These are phyloP conservation scores for Stegophylla sp. DNA, from an alignment of 2,888 invertebrate species.

Conservation along the genomic window DNA sequence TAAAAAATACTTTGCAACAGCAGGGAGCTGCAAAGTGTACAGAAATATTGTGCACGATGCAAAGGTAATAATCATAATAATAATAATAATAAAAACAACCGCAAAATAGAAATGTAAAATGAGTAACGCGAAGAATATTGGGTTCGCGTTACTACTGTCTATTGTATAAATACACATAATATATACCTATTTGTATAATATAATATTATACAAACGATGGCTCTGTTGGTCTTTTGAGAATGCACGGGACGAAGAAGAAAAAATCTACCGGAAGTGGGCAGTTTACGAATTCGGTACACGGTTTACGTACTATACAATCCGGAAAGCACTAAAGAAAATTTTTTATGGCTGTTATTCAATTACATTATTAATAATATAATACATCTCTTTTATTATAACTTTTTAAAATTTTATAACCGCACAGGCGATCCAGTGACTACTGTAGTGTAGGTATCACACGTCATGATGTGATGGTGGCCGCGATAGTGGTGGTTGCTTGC, in stretches of 20 bases:
- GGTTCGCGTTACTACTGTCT: background rate
- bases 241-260: background rate
- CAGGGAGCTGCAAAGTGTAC: background rate
- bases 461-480: too few species aligned
- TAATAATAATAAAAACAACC: background rate
- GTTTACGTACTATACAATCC: background rate
- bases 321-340: background rate
- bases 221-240: background rate
- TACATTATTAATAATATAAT: too few species aligned
- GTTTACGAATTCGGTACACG: constrained; percentile 49
- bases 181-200: too few species aligned
- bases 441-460: too few species aligned
- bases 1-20: too few species aligned
- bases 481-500: background rate
- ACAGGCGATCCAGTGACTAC: too few species aligned
- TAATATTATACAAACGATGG: background rate
- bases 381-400: too few species aligned
- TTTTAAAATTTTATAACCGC: too few species aligned
- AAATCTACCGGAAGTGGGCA: constrained; percentile 36
- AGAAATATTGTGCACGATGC: too few species aligned
- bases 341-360: constrained; percentile 5
- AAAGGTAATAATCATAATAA: too few species aligned
- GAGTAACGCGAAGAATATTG: background rate
- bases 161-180: background rate
- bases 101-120: background rate